Percentiles rank a stretch among this genome's conserved stretches.
These are phyloP conservation scores for Spinus olivaceus DNA, from an alignment of 2,797 vertebrate genomes.

Conservation along the genomic window DNA sequence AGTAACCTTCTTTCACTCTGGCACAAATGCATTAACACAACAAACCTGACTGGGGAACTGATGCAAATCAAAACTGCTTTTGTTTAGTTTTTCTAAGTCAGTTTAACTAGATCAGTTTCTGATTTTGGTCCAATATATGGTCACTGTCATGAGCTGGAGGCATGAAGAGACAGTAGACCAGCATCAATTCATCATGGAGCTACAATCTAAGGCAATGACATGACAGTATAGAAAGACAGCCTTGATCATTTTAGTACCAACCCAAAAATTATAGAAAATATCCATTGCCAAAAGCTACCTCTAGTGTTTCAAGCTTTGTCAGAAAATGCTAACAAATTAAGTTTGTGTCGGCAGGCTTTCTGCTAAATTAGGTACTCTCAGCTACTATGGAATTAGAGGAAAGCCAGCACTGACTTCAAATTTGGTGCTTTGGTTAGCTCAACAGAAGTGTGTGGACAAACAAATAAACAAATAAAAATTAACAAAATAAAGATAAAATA, in stretches of 20 bases:
- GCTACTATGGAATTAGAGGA: not conserved
- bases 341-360: not conserved
- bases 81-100: not conserved
- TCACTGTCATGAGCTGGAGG: not conserved
- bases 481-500: not conserved
- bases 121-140: not conserved
- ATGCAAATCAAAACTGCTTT: not conserved
- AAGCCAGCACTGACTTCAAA: not conserved
- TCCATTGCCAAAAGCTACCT: not conserved
- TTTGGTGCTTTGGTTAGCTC: not conserved
- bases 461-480: not conserved
- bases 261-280: not conserved
- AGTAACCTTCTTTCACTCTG: accelerated
- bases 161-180: not conserved
- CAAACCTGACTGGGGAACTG: not conserved
- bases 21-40: not conserved
- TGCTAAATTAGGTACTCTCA: not conserved
- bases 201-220: not conserved
- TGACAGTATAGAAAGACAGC: not conserved
- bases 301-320: not conserved
- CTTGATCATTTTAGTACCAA: not conserved
- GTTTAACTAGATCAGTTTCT: not conserved
- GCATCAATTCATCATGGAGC: not conserved
- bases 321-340: not conserved
- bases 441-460: not conserved